Evolutionary conservation across 2,113 vertebrate genomes (phyloP).

Genomic region (Kryptolebias marmoratus): DNA sequence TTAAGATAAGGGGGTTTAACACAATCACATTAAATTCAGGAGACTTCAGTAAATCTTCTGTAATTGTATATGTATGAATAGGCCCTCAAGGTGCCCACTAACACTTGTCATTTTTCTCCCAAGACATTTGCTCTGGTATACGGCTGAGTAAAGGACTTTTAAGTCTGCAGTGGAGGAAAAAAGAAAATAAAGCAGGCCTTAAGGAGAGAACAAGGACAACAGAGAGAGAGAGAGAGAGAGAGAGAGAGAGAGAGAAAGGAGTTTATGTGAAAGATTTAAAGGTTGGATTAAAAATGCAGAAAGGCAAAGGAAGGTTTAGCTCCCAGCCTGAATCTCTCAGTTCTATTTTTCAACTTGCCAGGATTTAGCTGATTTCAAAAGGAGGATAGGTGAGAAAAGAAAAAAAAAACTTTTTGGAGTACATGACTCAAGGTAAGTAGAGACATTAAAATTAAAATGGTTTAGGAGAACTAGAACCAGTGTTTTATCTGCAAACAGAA

Average conservation of each 20-base stretch:
- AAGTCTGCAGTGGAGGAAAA: constrained; percentile 26
- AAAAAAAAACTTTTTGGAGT: constrained; percentile 13
- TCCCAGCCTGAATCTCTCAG: constrained; percentile 46
- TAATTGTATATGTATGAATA: constrained; percentile 56
- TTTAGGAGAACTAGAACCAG: no score
- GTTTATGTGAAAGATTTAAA: constrained; percentile 60
- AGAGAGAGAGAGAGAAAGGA: constrained; percentile 33
- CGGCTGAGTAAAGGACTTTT: constrained; percentile 51
- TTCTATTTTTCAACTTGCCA: constrained; percentile 34
- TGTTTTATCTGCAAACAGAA: no score
- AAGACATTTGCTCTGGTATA: constrained; percentile 36
- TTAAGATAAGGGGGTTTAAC: constrained; percentile 49
- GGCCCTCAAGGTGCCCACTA: constrained; percentile 44
- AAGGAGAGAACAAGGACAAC: constrained; percentile 12
- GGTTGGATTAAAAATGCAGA: constrained; percentile 61
- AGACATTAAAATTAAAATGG: background rate
- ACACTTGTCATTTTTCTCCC: constrained; percentile 11
- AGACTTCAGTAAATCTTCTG: constrained; percentile 42
- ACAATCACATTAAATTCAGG: constrained; percentile 57
- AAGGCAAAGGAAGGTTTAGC: constrained; percentile 54
- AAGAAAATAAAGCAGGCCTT: constrained; percentile 30
- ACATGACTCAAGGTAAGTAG: background rate
- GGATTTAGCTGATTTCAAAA: constrained; percentile 3
- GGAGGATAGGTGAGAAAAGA: constrained; percentile 14
- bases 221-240: constrained; percentile 18